Evolutionary conservation across 1,140 invertebrate species (phyloP), one percentile per base, ranked within the genome.

Genomic region (Meteorus sp.): DNA sequence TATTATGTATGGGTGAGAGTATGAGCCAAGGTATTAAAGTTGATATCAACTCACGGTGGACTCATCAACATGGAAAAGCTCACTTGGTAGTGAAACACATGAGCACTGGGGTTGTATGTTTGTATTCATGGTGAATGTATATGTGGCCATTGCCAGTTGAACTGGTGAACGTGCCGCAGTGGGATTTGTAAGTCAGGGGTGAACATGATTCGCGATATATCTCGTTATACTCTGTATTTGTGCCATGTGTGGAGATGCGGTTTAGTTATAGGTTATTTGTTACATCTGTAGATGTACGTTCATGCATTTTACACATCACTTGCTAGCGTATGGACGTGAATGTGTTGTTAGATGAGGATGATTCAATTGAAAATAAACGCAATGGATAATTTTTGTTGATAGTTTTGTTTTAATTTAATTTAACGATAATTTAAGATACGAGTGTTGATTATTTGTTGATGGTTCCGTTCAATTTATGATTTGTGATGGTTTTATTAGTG

Each of bases 171-270:
- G 56, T 59, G 56, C 47, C 56, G 48, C 48, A 50, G 23, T 44
- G 41, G 56, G 56, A 59, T 52, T 59, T 59, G 56, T 59, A 59
- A 59, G 56, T 59, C 37, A 48, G 45, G 33, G 41, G 37, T 19
- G 25, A 56, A 59, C 56, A 59, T 37, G 56, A 59, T 52, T 59
- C 56, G 35, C 25, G 25, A 27, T 41, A 27, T 52, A 52, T 23
- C 8, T 17, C 35, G 22, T 22, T 8, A 13, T n/a, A n/a, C n/a
- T n/a, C n/a, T 29, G 17, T 17, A 22, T n/a, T n/a, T n/a, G 35
- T 41, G 27, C 48, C 39, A 44, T 43, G 47, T 51, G 47, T 52
- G 23, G 25, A 31, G 20, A 25, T 17, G 37, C 17, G 47, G 37
- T n/a, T n/a, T n/a, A n/a, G n/a, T 48, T 41, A 48, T 51, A 50